These are phyloP conservation scores for Procavia capensis DNA, from an alignment of 2,113 vertebrate species.

Conservation along the genomic window DNA sequence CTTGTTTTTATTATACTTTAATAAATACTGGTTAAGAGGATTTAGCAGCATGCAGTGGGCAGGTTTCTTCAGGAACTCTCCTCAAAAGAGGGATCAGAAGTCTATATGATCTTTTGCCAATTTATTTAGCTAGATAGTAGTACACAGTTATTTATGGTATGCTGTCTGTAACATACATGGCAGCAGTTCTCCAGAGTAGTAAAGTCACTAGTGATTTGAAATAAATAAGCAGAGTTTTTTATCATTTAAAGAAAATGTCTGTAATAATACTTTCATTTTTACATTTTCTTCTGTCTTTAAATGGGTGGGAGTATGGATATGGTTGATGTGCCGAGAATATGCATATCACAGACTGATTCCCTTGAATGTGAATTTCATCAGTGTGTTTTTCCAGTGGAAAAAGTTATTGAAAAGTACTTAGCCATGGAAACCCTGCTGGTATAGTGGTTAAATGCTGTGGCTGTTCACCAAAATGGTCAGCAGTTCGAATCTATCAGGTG, in stretches of 20 bases:
- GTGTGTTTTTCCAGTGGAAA: not conserved
- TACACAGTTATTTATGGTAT: not conserved
- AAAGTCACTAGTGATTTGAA: not conserved
- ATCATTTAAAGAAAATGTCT: not conserved
- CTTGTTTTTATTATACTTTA: conserved; percentile 7
- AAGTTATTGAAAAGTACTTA: not conserved
- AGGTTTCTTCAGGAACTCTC: conserved; percentile 16
- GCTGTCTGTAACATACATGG: not conserved
- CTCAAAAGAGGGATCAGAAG: not conserved
- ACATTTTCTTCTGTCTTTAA: conserved; percentile 2
- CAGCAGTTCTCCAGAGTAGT: not conserved
- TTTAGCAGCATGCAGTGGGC: not conserved
- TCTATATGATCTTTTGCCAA: not conserved
- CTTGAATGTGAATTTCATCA: not conserved
- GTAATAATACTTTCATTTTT: not conserved
- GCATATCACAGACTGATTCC: not conserved
- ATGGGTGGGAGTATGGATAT: not conserved
- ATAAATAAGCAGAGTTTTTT: not conserved
- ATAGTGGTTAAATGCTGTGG: too few relatives aligned
- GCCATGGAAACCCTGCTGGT: too few relatives aligned
- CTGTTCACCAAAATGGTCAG: too few relatives aligned
- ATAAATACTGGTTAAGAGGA: not conserved
- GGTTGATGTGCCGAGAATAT: not conserved
- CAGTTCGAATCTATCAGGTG: too few relatives aligned
- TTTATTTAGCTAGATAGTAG: not conserved